Percentiles rank a stretch among this genome's conserved stretches.
Conservation (phyloP, 1,140 invertebrate genomes). For the Camponotus vicinus region DNA sequence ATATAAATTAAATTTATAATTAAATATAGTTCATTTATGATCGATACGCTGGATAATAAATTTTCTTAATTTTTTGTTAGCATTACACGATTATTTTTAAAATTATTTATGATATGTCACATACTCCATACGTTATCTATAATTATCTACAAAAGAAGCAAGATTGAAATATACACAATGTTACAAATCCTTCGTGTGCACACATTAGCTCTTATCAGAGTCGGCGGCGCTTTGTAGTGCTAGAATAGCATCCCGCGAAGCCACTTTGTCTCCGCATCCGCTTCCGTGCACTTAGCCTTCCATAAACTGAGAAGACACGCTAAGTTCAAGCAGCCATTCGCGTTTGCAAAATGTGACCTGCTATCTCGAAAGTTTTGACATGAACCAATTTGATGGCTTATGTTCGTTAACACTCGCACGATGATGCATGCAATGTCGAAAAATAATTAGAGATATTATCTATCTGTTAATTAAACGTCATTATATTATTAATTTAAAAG, state of each 20-base stretch:
- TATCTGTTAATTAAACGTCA: not conserved
- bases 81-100: not conserved
- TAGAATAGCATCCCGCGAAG: slow-evolving; percentile 64
- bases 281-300: slow-evolving; percentile 67
- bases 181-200: slow-evolving; percentile 51
- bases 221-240: slow-evolving; percentile 59
- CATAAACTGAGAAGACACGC: slow-evolving; percentile 35
- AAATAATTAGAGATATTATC: not conserved
- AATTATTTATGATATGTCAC: not conserved
- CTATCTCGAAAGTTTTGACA: slow-evolving; percentile 12
- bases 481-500: not conserved
- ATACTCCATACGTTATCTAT: not conserved
- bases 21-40: too few species aligned
- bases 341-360: slow-evolving; percentile 38
- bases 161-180: not conserved
- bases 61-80: not conserved
- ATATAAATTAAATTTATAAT: not conserved
- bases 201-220: slow-evolving; percentile 43
- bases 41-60: too few species aligned
- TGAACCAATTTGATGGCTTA: not conserved
- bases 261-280: slow-evolving; percentile 71
- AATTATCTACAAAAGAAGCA: not conserved
- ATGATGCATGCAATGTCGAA: not conserved
- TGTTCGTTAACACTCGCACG: not conserved
- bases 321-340: slow-evolving; percentile 10